Percentiles rank a stretch among this genome's conserved stretches.
Conservation (phyloP, 2,888 invertebrate species). For the Tachina grossa region DNA sequence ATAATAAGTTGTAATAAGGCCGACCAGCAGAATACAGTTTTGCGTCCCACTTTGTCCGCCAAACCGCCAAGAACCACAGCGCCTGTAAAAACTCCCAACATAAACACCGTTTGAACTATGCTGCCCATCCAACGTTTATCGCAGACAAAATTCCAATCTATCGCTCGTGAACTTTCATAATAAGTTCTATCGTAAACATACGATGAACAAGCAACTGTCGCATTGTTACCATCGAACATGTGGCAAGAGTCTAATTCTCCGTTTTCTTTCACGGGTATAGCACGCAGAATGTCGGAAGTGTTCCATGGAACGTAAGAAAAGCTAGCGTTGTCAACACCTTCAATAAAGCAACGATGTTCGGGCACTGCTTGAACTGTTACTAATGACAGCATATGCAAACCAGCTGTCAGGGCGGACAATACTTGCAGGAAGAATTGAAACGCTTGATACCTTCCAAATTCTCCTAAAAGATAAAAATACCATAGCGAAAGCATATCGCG, state of each 20-base stretch:
- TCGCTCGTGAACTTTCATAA: constrained; percentile 88
- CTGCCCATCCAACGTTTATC: constrained; percentile 91
- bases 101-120: constrained; percentile 88
- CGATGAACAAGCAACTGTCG: constrained; percentile 83
- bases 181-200: constrained; percentile 90
- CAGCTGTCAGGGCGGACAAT: constrained; percentile 90
- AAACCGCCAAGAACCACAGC: constrained; percentile 90
- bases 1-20: constrained; percentile 88
- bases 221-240: constrained; percentile 83
- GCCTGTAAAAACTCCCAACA: constrained; percentile 92
- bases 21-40: constrained; percentile 90
- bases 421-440: constrained; percentile 91
- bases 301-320: constrained; percentile 84
- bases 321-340: constrained; percentile 84
- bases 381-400: constrained; percentile 90
- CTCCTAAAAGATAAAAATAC: constrained; percentile 84
- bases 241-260: constrained; percentile 87
- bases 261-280: constrained; percentile 85
- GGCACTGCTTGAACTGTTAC: constrained; percentile 92
- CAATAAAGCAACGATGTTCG: constrained; percentile 85
- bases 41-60: constrained; percentile 91
- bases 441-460: constrained; percentile 92
- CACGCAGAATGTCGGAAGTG: constrained; percentile 83
- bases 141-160: constrained; percentile 93
- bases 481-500: no score